Percentiles rank a stretch among this genome's conserved stretches.
Evolutionary conservation across 2,113 vertebrate species (phyloP).

Genomic region (Hyperopisus bebe): DNA sequence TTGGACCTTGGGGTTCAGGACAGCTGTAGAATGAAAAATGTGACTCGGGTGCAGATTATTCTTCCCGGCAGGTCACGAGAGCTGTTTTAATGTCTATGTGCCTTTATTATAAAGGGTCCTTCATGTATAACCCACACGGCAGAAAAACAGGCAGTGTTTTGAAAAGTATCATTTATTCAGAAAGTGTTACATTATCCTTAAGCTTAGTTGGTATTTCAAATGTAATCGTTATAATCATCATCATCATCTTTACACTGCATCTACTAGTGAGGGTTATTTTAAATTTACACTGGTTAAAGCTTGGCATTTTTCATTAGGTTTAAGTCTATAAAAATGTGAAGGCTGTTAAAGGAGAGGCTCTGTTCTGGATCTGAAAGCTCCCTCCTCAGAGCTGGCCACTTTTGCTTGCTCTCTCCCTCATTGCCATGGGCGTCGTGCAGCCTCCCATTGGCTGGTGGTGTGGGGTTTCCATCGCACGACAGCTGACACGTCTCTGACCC

Average conservation of each 20-base stretch:
- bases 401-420: not conserved
- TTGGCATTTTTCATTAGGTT: not conserved
- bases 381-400: not conserved
- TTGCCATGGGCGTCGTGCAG: not conserved
- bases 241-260: not conserved
- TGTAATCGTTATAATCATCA: not conserved
- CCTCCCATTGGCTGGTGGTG: not conserved
- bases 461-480: constrained; percentile 11
- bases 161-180: not conserved
- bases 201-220: not conserved
- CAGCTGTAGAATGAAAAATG: not conserved
- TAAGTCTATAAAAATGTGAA: not conserved
- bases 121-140: not conserved
- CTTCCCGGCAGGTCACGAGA: not conserved
- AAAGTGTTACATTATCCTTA: not conserved
- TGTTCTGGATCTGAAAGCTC: not conserved
- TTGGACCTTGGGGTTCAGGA: not conserved
- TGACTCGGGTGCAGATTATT: not conserved
- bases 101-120: not conserved
- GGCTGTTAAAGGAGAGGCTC: not conserved
- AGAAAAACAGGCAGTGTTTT: not conserved
- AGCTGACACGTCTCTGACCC: constrained; percentile 6
- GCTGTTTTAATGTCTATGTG: not conserved
- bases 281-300: not conserved
- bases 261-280: not conserved